Conservation (phyloP, 2,888 invertebrate genomes). For the Coremacera marginata region DNA sequence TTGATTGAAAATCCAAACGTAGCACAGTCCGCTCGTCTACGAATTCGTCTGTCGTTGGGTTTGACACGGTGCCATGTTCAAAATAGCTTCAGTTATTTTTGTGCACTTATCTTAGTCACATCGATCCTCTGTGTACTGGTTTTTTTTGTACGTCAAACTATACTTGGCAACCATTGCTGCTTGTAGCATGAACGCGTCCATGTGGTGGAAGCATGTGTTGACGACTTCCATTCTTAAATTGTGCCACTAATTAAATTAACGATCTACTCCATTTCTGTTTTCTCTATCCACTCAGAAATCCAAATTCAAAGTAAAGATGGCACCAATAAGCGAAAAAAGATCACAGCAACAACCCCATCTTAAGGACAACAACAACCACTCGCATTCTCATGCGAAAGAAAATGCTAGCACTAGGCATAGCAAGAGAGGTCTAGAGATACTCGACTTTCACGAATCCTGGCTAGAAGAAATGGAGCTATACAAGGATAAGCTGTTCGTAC, state of each 20-base stretch:
- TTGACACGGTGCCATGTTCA: constrained; percentile 65
- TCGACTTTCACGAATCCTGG: constrained; percentile 69
- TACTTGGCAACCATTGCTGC: neutral
- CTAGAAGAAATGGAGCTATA: constrained; percentile 66
- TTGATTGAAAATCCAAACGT: neutral
- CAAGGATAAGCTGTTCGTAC: constrained; percentile 62
- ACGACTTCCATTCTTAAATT: neutral
- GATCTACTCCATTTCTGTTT: constrained; percentile 3
- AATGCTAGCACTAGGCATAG: constrained; percentile 52
- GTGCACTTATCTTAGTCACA: constrained; percentile 47
- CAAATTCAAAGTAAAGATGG: constrained; percentile 64
- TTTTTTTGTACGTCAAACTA: neutral
- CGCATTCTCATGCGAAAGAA: constrained; percentile 57
- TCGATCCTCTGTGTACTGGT: neutral
- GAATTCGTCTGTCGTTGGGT: constrained; percentile 48
- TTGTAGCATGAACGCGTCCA: neutral
- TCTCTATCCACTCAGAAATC: constrained; percentile 49
- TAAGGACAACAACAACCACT: constrained; percentile 47
- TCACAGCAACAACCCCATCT: constrained; percentile 50
- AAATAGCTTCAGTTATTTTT: constrained; percentile 61
- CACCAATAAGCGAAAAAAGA: constrained; percentile 67
- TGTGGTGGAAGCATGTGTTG: neutral
- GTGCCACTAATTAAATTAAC: neutral
- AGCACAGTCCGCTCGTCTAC: constrained; percentile 29
- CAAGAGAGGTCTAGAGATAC: constrained; percentile 62